Conservation (phyloP, 2,797 vertebrate genomes). For the Centroberyx gerrardi region DNA sequence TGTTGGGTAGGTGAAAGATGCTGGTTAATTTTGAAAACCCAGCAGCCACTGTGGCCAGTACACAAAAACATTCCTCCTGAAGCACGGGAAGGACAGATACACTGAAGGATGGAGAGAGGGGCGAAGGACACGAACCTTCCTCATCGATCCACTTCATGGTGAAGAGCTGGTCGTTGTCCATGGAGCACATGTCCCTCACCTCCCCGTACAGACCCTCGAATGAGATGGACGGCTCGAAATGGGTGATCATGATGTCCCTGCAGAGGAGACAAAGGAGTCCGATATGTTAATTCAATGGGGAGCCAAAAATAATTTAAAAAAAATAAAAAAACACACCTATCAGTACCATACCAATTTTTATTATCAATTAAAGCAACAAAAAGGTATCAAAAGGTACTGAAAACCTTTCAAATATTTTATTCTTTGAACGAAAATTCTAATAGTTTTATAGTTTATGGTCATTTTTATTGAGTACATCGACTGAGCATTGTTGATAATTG, state of each 20-base stretch:
- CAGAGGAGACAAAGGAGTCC: slow-evolving; percentile 29
- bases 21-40: background rate
- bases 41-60: background rate
- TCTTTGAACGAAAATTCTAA: too few relatives aligned
- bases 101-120: background rate
- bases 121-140: slow-evolving; percentile 88
- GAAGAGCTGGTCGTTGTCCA: slow-evolving; percentile 98
- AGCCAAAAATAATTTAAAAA: too few relatives aligned
- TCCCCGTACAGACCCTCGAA: slow-evolving; percentile 94
- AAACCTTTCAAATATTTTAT: background rate
- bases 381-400: background rate
- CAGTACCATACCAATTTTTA: too few relatives aligned
- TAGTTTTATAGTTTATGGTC: too few relatives aligned
- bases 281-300: background rate
- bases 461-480: background rate
- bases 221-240: slow-evolving; percentile 97
- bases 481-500: too few relatives aligned
- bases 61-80: background rate
- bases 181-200: slow-evolving; percentile 97
- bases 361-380: background rate
- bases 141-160: slow-evolving; percentile 99
- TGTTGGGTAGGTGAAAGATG: background rate
- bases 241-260: slow-evolving; percentile 99
- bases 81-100: background rate
- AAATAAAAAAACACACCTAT: too few relatives aligned